Evolutionary conservation across 2,888 invertebrate species (phyloP).

Genomic region (Miltochrista miniata): DNA sequence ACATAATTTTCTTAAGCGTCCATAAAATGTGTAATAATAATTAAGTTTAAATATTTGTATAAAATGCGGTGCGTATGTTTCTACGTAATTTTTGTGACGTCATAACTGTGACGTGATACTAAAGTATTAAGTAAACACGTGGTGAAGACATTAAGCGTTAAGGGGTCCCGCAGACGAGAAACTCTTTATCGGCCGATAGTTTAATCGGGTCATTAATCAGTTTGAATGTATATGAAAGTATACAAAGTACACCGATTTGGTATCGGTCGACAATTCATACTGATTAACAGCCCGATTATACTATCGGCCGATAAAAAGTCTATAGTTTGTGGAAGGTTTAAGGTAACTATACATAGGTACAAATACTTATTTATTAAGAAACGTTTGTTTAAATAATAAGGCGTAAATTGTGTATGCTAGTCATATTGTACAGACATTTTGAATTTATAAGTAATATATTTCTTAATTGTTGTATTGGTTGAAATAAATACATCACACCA

Average conservation of each 20-base stretch:
- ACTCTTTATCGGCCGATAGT: no score
- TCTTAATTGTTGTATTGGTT: conserved; percentile 67
- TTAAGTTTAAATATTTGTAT: neutral
- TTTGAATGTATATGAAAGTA: no score
- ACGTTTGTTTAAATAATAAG: conserved; percentile 55
- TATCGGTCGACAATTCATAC: no score
- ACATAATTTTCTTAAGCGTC: neutral
- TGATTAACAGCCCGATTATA: no score
- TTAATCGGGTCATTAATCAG: no score
- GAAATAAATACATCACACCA: conserved; percentile 19
- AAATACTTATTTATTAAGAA: conserved; percentile 66
- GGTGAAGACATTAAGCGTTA: conserved; percentile 1
- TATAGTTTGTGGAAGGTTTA: no score
- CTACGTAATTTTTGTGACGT: conserved; percentile 14
- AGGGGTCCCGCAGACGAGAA: no score
- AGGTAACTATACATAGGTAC: conserved; percentile 55
- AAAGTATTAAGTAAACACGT: conserved; percentile 23
- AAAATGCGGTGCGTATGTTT: conserved; percentile 20
- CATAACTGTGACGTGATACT: conserved; percentile 19
- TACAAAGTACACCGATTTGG: no score
- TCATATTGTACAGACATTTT: conserved; percentile 77
- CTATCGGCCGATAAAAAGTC: no score
- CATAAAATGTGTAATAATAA: neutral
- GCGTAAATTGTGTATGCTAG: conserved; percentile 74
- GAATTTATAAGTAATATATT: conserved; percentile 59